Conservation (phyloP, 2,888 invertebrate species). For the Metacarcinus magister region DNA sequence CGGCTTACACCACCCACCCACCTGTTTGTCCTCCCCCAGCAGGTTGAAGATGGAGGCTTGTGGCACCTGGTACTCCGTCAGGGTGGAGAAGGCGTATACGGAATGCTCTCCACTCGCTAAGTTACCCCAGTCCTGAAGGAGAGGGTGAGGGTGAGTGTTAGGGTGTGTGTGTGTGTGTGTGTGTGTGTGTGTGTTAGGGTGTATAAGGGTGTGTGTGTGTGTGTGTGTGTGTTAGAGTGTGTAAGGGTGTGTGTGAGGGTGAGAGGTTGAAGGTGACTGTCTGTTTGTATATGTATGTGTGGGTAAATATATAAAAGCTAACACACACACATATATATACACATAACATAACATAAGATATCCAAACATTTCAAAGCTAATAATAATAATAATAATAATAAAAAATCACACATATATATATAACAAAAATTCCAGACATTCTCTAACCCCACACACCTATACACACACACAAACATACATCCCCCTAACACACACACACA, state of each 20-base stretch:
- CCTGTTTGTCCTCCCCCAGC: conserved; percentile 68
- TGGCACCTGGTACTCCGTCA: conserved; percentile 71
- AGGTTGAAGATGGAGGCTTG: conserved; percentile 71
- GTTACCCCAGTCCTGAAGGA: conserved; percentile 65
- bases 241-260: background rate
- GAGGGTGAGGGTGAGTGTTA: background rate
- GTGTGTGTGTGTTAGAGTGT: background rate
- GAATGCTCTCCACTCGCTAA: conserved; percentile 57
- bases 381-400: no score
- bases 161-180: background rate
- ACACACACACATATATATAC: no score
- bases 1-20: background rate
- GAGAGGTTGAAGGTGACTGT: background rate
- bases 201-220: background rate
- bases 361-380: no score
- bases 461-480: no score
- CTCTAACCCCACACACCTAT: no score
- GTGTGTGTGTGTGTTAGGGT: background rate
- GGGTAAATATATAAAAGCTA: background rate
- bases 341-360: no score
- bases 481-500: background rate
- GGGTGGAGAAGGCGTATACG: conserved; percentile 66
- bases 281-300: background rate
- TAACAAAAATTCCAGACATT: no score
- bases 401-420: no score